A percentile compares a stretch with the other conserved stretches of the same genome.
Evolutionary conservation across 1,140 invertebrate genomes (phyloP).

Genomic region (Drosophila littoralis): DNA sequence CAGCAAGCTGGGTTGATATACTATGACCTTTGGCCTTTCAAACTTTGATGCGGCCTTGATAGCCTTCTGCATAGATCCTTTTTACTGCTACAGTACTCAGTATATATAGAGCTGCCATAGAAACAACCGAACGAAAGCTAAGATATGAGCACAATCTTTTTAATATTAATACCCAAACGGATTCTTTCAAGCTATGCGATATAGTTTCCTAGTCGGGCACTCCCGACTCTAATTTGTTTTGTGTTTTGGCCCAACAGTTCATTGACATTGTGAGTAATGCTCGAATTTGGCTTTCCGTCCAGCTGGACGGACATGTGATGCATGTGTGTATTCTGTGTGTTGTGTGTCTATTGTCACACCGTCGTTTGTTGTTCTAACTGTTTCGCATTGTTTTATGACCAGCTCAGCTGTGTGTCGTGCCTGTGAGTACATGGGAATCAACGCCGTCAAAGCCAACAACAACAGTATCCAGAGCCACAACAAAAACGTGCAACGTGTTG

Average conservation of each 20-base stretch:
- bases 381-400: slow-evolving; percentile 82
- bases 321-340: slow-evolving; percentile 10
- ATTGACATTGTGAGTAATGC: slow-evolving; percentile 56
- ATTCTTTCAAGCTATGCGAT: too few relatives aligned
- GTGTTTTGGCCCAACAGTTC: slow-evolving; percentile 61
- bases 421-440: slow-evolving; percentile 73
- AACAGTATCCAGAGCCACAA: slow-evolving; percentile 11
- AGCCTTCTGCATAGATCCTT: too few relatives aligned
- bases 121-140: too few relatives aligned
- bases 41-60: too few relatives aligned
- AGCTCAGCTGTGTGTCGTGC: slow-evolving; percentile 55
- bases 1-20: too few relatives aligned
- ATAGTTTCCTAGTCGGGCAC: slow-evolving; percentile 1
- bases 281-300: slow-evolving; percentile 29
- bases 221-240: slow-evolving; percentile 16
- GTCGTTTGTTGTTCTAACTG: slow-evolving; percentile 72
- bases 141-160: too few relatives aligned
- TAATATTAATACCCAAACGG: too few relatives aligned
- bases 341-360: slow-evolving; percentile 8
- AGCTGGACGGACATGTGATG: slow-evolving; percentile 65
- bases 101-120: too few relatives aligned
- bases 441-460: slow-evolving; percentile 43
- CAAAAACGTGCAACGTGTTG: slow-evolving; percentile 48
- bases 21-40: too few relatives aligned
- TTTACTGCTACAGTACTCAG: too few relatives aligned